phyloP scores from a whole-genome alignment of 2,113 vertebrate species.

The Eurypyga helias region DNA sequence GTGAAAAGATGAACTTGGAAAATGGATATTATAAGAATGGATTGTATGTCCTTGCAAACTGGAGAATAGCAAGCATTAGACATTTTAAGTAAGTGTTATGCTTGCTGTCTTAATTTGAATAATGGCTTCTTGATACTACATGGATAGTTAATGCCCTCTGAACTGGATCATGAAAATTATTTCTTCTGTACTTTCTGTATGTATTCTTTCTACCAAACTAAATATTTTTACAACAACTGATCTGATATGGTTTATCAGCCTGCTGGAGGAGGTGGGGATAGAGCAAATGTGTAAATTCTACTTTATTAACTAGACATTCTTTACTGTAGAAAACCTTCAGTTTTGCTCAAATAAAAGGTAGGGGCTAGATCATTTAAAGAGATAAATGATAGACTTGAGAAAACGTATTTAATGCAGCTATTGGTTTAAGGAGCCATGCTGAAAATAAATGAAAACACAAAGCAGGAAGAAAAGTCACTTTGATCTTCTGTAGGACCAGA shows the following conservation, averaged over 20 bases:
- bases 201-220: not conserved
- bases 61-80: not conserved
- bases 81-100: not conserved
- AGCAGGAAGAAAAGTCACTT: not conserved
- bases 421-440: not conserved
- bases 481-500: too few species aligned
- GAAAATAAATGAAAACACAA: not conserved
- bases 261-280: not conserved
- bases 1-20: not conserved
- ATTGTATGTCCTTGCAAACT: not conserved
- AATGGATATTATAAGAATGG: not conserved
- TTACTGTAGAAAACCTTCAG: not conserved
- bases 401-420: not conserved
- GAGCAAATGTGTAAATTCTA: not conserved
- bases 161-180: not conserved
- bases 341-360: not conserved
- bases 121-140: not conserved
- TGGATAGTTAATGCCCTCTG: not conserved
- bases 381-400: not conserved
- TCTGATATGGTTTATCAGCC: not conserved
- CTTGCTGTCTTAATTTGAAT: not conserved
- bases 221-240: not conserved
- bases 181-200: not conserved
- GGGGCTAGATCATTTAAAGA: not conserved
- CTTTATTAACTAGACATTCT: not conserved